Evolutionary conservation across 2,888 invertebrate genomes (phyloP), one percentile per base, ranked within the genome.

Genomic region (Ceratothoa steindachneri): DNA sequence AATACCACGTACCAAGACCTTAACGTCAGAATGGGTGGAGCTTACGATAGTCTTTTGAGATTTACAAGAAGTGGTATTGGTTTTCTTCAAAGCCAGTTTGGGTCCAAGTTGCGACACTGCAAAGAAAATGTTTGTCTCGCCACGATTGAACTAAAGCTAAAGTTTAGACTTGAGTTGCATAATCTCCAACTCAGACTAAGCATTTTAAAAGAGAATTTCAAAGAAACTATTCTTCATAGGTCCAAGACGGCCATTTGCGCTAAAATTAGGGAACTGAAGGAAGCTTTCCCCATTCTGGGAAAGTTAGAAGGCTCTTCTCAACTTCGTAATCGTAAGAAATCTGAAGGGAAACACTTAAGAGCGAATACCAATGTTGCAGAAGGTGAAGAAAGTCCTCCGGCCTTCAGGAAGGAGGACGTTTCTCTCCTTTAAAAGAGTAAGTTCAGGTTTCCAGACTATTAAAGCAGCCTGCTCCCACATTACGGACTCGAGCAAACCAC

Each of bases 61-160:
- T 60, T 60, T 24, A 24, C 60, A 12, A n/a, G 27, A 1, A 24
- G 60, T 12, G 24, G 22, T 24, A 22, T 4, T 60, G 60, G 24
- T 24, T 24, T 60, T 24, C 24, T n/a, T n/a, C 60, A 60, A 60
- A 3, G 60, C 3, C 60, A 60, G 60, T n/a, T 60, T 12, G 24
- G 12, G 24, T 22, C 60, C 22, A 60, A 60, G 60, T 60, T n/a
- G 60, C 19, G 24, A 24, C 24, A 60, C 24, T 60, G n/a, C 22
- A 60, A 60, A 3, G 60, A 60, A 60, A 60, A 60, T 24, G n/a
- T 24, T 1, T 24, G 60, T 3, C 60, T 60, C 60, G 12, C 60
- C 60, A 60, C 27, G 12, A 60, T 60, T 60, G 60, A 60, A 60
- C 24, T 60, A 24, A 60, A 60, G 24, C 27, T 60, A 60, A 60